phyloP scores from a whole-genome alignment of 2,888 invertebrate genomes.

The Nymphalis c-album region DNA sequence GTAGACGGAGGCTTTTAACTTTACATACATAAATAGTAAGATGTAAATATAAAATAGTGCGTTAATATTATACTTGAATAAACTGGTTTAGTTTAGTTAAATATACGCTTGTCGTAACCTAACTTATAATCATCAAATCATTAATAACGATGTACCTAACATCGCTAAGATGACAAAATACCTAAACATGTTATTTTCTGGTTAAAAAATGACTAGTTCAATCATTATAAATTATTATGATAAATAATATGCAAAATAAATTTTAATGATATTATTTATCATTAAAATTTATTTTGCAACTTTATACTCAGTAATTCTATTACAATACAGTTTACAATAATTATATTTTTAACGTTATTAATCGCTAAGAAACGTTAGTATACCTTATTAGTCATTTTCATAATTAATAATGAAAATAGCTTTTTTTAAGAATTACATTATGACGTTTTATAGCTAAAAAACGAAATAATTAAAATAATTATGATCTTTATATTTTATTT shows the following conservation, averaged over 20 bases:
- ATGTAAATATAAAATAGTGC: slow-evolving; percentile 37
- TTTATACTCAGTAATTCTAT: neutral
- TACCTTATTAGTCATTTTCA: too few relatives aligned
- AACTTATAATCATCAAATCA: neutral
- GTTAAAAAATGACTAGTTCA: too few relatives aligned
- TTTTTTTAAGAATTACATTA: too few relatives aligned
- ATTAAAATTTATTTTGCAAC: too few relatives aligned
- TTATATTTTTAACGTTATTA: too few relatives aligned
- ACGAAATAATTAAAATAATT: too few relatives aligned
- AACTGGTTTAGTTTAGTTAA: neutral
- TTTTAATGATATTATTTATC: too few relatives aligned
- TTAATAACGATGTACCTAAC: neutral
- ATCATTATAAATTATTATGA: too few relatives aligned
- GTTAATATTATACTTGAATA: neutral
- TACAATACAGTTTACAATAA: too few relatives aligned
- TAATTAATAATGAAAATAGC: too few relatives aligned
- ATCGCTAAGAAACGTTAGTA: neutral
- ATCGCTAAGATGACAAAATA: neutral
- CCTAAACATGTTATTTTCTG: neutral
- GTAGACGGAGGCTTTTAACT: slow-evolving; percentile 42
- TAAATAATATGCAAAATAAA: too few relatives aligned
- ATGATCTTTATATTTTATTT: neutral
- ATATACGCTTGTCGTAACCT: slow-evolving; percentile 1
- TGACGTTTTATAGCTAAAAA: too few relatives aligned
- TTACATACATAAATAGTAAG: slow-evolving; percentile 42